Base-by-base conservation (phyloP, 2,888 invertebrate genomes). In the Sabatieria punctata region DNA sequence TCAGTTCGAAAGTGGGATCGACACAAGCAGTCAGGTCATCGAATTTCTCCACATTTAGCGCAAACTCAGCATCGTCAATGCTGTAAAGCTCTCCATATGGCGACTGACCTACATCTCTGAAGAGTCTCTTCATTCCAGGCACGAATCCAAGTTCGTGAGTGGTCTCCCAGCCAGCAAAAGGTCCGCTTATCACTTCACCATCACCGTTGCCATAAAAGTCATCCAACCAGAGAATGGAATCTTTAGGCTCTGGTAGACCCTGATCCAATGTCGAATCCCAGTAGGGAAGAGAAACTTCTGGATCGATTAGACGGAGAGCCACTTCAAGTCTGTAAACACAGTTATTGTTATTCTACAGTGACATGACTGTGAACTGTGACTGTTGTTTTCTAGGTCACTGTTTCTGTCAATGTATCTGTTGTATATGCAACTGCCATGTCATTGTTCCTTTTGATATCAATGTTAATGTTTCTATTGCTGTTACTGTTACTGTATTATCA, bases 171-270 rank as follows among this genome's bases (percentile, higher is more conserved):
- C 54, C 49, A 19, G 54, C 53, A 30, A 58, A 59, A 1, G 60
- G 59, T 3, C 61, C 60, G 15, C 50, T 49, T 1, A 26, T 46
- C 2, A 61, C 58, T 11, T 50, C 51, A 1, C 60, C 60, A 21
- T 54, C 53, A 4, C 52, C 52, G 15, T 50, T 52, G 13, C 61
- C 61, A 26, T 59, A 25, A 45, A 59, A 60, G 21, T 55, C 50
- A 1, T 49, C 49, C 1, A 56, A 55, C 58, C 59, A 61, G 2
- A 61, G 48, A 4, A 59, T 50, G 4, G 59, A 59, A 19, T 57
- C 54, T 13, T 54, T 47, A 1, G 56, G 53, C 22, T 57, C 55
- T 4, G 53, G 54, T 1, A 62, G 52, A 11, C 45, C 51, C n/a
- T n/a, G n/a, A n/a, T n/a, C n/a, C n/a, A n/a, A n/a, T n/a, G n/a